Conservation (phyloP, 2,888 invertebrate species). For the Drosophila anomalata region DNA sequence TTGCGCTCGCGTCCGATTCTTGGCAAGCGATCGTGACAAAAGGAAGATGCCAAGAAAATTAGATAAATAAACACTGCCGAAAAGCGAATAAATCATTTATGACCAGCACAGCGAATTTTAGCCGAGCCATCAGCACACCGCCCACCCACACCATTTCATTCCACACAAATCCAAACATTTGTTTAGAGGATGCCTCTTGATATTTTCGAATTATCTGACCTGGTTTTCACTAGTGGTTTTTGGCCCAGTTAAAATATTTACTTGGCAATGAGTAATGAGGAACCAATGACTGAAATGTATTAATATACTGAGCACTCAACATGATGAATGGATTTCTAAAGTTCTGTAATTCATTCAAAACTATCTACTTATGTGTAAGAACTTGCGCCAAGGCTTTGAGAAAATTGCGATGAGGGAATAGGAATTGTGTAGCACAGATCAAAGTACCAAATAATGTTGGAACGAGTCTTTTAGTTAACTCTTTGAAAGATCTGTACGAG, state of each 20-base stretch:
- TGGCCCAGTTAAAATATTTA: constrained; percentile 43
- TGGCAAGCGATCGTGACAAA: constrained; percentile 63
- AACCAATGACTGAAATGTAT: constrained; percentile 11
- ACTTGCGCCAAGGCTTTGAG: not conserved
- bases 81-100: constrained; percentile 65
- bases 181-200: constrained; percentile 30
- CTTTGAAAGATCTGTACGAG: constrained; percentile 11
- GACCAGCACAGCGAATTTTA: constrained; percentile 42
- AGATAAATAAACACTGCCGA: constrained; percentile 73
- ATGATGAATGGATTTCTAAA: constrained; percentile 9
- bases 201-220: constrained; percentile 31
- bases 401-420: constrained; percentile 4
- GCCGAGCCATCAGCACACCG: constrained; percentile 45
- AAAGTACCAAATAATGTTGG: constrained; percentile 18
- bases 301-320: constrained; percentile 4
- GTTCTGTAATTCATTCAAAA: constrained; percentile 25
- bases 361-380: not conserved
- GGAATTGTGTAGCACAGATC: constrained; percentile 28
- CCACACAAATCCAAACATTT: constrained; percentile 59
- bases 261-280: constrained; percentile 46
- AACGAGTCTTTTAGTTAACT: constrained; percentile 3
- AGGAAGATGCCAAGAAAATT: constrained; percentile 64
- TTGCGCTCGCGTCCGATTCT: constrained; percentile 54
- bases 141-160: constrained; percentile 44
- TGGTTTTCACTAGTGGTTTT: constrained; percentile 30